Conservation (phyloP, 92 coral and sea anemone genomes). For the Muricea muricata region DNA sequence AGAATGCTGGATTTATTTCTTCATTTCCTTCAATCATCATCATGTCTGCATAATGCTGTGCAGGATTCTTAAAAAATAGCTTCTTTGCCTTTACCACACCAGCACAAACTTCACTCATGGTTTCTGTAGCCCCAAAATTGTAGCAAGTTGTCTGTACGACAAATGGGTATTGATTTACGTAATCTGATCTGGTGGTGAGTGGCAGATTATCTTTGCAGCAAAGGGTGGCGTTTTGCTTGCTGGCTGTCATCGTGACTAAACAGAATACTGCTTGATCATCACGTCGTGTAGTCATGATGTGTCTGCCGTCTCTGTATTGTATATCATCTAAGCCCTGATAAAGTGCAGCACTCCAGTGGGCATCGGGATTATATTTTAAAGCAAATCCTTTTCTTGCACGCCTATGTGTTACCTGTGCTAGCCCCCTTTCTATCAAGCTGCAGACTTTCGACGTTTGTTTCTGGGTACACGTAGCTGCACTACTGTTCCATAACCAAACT, state of each 20-base stretch:
- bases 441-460: conserved; percentile 61
- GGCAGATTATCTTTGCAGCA: not conserved
- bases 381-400: conserved; percentile 70
- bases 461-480: conserved; percentile 66
- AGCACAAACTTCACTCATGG: conserved; percentile 42
- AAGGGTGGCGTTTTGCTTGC: conserved; percentile 34
- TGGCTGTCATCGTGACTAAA: conserved; percentile 33
- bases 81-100: conserved; percentile 57
- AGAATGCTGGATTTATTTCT: conserved; percentile 56
- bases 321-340: conserved; percentile 50
- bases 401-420: conserved; percentile 60
- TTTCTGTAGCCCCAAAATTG: conserved; percentile 38
- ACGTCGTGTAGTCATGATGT: conserved; percentile 59
- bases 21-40: conserved; percentile 48
- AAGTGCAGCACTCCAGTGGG: conserved; percentile 67
- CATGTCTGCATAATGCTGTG: conserved; percentile 53
- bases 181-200: conserved; percentile 48
- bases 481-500: conserved; percentile 57
- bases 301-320: conserved; percentile 62
- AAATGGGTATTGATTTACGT: conserved; percentile 46
- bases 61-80: conserved; percentile 33
- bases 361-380: conserved; percentile 58
- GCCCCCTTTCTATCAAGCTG: conserved; percentile 55
- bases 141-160: conserved; percentile 45
- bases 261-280: conserved; percentile 47